Base-by-base conservation (phyloP, 2,888 invertebrate species). In the Bellardia pandia region DNA sequence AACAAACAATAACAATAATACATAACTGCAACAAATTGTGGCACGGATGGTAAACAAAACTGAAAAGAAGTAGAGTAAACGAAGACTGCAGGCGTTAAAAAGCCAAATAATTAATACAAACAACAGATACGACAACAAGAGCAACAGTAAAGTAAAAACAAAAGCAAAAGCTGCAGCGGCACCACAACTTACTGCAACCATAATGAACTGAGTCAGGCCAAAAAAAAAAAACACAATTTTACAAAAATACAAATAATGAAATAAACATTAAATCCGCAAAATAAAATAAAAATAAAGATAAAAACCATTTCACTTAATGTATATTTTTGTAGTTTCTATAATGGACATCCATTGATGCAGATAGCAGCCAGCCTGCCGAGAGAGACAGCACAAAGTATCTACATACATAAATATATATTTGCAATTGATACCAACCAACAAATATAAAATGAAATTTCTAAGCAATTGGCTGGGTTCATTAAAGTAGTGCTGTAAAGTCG, bases 241-340 rank as follows among this genome's bases (percentile, higher is more conserved):
- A 45, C 45, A 45, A 45, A 45, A 45, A 9, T 45, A 64, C 16
- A 58, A 56, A 62, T 69, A 56, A 62, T 42, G 33, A 53, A 83
- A 79, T 71, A 71, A 69, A 72, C 60, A 77, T 76, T 56, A 68
- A 84, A 79, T 71, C 76, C 42, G 78, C 23, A 76, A 80, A 83
- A 75, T 68, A 68, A 62, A 80, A 42, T 66, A 42, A 58, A 87
- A 74, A 48, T 60, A 74, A 51, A 85, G 42, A 75, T 71, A 64
- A 75, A 87, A 87, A 85, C 60, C 85, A 78, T 87, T 85, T 85
- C 87, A 82, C 85, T 82, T 64, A 64, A 85, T 72, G 51, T 58
- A 64, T 33, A 8, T 40, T 56, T 72, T n/a, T 71, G 40, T 4
- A 53, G 37, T 53, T 81, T 30, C 74, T 51, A 53, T 48, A 45